These are phyloP conservation scores for Dendrolimus houi DNA, from an alignment of 2,888 invertebrate genomes.

Conservation along the genomic window DNA sequence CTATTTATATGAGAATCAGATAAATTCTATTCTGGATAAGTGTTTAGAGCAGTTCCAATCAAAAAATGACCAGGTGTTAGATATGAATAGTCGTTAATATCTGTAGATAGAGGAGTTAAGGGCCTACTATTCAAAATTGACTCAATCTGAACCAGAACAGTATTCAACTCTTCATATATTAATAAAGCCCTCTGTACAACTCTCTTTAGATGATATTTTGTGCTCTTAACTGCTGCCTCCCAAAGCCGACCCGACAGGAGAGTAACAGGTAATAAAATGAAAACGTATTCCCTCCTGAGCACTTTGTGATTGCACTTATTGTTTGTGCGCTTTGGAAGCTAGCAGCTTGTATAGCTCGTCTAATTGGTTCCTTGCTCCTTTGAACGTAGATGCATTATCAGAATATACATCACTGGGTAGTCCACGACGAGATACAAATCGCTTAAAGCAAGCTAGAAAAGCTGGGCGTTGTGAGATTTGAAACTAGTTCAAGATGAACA, in stretches of 20 bases:
- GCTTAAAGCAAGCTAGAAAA: no score
- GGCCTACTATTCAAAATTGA: constrained; percentile 9
- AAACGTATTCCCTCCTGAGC: no score
- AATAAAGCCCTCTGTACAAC: constrained; percentile 4
- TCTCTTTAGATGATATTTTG: constrained; percentile 6
- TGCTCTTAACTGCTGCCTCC: constrained; percentile 3
- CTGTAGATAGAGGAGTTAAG: constrained; percentile 5
- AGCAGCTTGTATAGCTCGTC: constrained; percentile 4
- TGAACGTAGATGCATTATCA: constrained; percentile 7
- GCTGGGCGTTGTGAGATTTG: no score
- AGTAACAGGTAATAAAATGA: no score
- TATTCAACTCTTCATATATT: constrained; percentile 9
- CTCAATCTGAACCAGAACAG: constrained; percentile 9
- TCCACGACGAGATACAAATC: no score
- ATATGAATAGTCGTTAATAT: constrained; percentile 4
- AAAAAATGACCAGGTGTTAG: constrained; percentile 11
- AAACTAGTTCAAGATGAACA: no score
- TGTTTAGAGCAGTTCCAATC: constrained; percentile 4
- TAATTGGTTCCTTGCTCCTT: constrained; percentile 4
- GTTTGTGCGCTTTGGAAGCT: constrained; percentile 1
- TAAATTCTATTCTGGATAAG: constrained; percentile 5
- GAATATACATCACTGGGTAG: constrained; percentile 4
- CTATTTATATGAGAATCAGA: constrained; percentile 1
- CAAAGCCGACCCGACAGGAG: no score
- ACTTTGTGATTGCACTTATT: no score